Conservation (phyloP, 2,113 vertebrate species). For the Heliornis fulica region DNA sequence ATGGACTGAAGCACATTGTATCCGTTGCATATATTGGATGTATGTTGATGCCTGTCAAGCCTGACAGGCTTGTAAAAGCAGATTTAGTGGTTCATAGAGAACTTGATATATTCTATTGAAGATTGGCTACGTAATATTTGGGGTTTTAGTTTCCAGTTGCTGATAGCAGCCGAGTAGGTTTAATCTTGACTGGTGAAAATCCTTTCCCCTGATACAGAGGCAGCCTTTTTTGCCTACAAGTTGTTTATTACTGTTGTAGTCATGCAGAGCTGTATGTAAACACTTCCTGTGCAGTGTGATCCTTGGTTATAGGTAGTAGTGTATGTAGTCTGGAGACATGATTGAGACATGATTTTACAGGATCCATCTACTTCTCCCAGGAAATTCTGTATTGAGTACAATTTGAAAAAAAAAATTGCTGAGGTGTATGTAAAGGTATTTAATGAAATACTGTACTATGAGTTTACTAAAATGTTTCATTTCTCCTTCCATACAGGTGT, state of each 20-base stretch:
- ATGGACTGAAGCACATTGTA: fast-evolving
- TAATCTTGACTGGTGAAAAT: neutral
- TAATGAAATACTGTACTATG: neutral
- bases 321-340: neutral
- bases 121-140: neutral
- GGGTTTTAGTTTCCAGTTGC: neutral
- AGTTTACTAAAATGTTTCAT: neutral
- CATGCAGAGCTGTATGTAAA: neutral
- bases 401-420: neutral
- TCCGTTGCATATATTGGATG: neutral
- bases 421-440: neutral
- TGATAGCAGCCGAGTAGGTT: neutral
- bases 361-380: neutral
- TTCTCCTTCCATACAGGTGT: neutral
- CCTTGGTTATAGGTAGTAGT: neutral
- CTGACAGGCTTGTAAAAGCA: neutral
- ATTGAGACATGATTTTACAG: neutral
- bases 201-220: neutral
- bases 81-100: neutral
- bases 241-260: neutral
- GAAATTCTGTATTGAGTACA: neutral
- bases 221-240: neutral
- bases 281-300: neutral
- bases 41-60: neutral
- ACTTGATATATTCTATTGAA: neutral